A percentile compares a stretch with the other conserved stretches of the same genome.
phyloP scores from a whole-genome alignment of 2,888 invertebrate genomes.

The Drosophila rellima region DNA sequence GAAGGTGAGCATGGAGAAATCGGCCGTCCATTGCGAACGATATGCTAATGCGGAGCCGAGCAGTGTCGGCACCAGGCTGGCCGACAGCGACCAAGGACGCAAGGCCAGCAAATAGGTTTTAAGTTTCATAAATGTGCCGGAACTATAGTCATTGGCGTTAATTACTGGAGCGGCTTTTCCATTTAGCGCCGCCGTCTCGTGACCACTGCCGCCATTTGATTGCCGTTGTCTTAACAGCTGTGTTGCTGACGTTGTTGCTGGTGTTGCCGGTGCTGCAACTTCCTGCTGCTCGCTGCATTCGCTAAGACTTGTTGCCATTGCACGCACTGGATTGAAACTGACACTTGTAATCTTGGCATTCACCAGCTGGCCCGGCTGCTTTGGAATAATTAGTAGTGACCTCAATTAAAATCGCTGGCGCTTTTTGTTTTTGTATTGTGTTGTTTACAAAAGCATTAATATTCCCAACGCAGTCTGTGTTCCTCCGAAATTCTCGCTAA shows the following conservation, averaged over 20 bases:
- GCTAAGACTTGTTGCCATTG: constrained; percentile 71
- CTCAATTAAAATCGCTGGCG: constrained; percentile 44
- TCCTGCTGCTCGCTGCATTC: constrained; percentile 41
- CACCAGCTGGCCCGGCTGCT: constrained; percentile 41
- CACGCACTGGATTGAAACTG: constrained; percentile 48
- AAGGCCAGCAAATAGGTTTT: constrained; percentile 95
- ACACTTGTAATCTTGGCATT: constrained; percentile 46
- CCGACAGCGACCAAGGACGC: constrained; percentile 97
- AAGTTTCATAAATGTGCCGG: constrained; percentile 91
- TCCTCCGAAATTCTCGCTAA: constrained; percentile 61
- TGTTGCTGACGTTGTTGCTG: constrained; percentile 20
- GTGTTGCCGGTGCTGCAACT: constrained; percentile 23
- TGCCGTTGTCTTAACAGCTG: constrained; percentile 49
- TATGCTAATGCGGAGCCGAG: constrained; percentile 96
- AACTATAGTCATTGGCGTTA: constrained; percentile 27
- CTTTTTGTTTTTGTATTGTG: constrained; percentile 32
- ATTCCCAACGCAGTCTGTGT: constrained; percentile 31
- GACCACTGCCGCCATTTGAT: constrained; percentile 48
- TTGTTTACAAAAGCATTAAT: constrained; percentile 78
- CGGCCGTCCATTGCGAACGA: constrained; percentile 90
- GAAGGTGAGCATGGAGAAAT: constrained; percentile 93
- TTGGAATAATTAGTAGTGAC: constrained; percentile 42
- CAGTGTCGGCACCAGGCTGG: constrained; percentile 95
- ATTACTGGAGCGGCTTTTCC: constrained; percentile 38
- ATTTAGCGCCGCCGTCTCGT: constrained; percentile 37